Percentiles rank a stretch among this genome's conserved stretches.
These are phyloP conservation scores for Ennomos erosarius DNA, from an alignment of 2,888 invertebrate genomes.

Conservation along the genomic window DNA sequence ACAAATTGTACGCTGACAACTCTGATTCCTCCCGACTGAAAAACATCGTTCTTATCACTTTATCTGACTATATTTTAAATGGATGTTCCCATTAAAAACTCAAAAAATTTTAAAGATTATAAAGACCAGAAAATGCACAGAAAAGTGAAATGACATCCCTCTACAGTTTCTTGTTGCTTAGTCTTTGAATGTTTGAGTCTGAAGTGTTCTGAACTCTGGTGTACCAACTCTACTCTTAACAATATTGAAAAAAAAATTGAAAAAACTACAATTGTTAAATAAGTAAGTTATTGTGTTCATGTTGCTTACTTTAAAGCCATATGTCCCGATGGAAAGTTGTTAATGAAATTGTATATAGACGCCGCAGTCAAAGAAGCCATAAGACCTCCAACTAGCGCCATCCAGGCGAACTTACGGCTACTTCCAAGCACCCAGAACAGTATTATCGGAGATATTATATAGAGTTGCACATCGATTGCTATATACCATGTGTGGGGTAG, in stretches of 20 bases:
- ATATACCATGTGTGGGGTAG: constrained; percentile 58
- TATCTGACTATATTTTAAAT: too few relatives aligned
- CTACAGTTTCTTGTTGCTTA: too few relatives aligned
- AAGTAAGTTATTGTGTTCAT: too few relatives aligned
- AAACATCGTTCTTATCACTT: neutral
- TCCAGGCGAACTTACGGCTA: constrained; percentile 50
- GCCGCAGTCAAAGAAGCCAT: constrained; percentile 32
- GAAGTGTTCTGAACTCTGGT: too few relatives aligned
- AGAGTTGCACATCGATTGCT: constrained; percentile 55
- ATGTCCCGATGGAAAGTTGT: constrained; percentile 31
- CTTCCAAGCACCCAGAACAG: constrained; percentile 54
- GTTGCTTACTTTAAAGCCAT: constrained; percentile 35
- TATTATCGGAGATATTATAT: constrained; percentile 58
- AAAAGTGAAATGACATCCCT: too few relatives aligned
- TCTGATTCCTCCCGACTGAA: constrained; percentile 37
- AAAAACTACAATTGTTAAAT: too few relatives aligned
- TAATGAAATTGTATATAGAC: constrained; percentile 39
- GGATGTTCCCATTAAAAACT: too few relatives aligned
- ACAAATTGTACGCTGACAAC: constrained; percentile 28
- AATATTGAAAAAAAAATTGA: too few relatives aligned
- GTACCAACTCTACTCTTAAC: too few relatives aligned
- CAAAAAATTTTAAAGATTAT: too few relatives aligned
- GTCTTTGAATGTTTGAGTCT: too few relatives aligned
- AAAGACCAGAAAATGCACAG: too few relatives aligned
- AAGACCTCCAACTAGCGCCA: constrained; percentile 41